A percentile compares a stretch with the other conserved stretches of the same genome.
Conservation (phyloP, 2,797 vertebrate species). For the Salmo trutta region DNA sequence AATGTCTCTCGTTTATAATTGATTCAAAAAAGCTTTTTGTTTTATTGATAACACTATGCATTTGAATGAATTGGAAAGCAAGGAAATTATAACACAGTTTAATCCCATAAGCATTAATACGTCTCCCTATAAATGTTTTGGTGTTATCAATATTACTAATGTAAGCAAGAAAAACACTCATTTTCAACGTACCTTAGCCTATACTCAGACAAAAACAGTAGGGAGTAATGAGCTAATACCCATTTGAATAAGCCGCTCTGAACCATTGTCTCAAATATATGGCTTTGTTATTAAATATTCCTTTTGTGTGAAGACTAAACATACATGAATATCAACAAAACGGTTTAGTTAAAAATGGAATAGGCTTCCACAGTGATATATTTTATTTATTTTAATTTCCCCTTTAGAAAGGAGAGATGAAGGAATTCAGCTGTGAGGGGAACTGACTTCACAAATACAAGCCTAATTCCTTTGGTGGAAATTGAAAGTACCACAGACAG, state of each 20-base stretch:
- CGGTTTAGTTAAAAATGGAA: neutral
- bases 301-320: neutral
- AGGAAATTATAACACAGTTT: neutral
- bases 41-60: neutral
- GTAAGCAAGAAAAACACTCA: neutral
- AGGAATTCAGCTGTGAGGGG: conserved; percentile 36
- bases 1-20: neutral
- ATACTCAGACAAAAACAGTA: neutral
- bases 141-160: neutral
- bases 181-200: neutral
- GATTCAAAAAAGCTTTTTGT: neutral
- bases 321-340: neutral
- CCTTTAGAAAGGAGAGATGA: neutral
- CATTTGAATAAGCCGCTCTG: neutral
- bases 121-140: neutral
- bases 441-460: conserved; percentile 77
- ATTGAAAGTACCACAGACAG: conserved; percentile 82
- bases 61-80: neutral
- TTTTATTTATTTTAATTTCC: too few relatives aligned
- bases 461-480: conserved; percentile 83
- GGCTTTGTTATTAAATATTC: neutral
- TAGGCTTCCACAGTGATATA: neutral
- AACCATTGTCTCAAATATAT: conserved; percentile 2
- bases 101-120: neutral
- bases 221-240: neutral